These are phyloP conservation scores for Chaetodon auriga DNA, from an alignment of 2,113 vertebrate genomes.

Conservation along the genomic window DNA sequence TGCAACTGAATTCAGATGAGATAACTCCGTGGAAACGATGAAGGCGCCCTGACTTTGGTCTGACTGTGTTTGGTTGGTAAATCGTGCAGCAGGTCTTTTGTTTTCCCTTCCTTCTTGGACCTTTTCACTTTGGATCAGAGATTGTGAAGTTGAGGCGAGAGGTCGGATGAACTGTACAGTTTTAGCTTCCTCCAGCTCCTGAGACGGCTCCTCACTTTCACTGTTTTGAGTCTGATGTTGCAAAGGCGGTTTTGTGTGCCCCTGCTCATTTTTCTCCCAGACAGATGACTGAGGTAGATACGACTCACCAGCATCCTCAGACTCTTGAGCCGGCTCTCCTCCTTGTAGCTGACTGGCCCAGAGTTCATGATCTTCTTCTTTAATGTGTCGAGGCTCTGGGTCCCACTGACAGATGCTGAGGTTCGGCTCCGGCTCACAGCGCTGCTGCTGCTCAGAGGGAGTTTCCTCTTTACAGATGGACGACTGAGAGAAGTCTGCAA, in stretches of 20 bases:
- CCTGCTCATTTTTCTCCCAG: slow-evolving; percentile 31
- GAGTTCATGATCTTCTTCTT: slow-evolving; percentile 63
- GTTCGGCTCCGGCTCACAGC: slow-evolving; percentile 17
- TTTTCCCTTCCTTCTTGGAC: not conserved
- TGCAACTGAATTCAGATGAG: not conserved
- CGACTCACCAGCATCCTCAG: not conserved
- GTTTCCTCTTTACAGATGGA: slow-evolving; percentile 48
- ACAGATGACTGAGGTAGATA: slow-evolving; percentile 12
- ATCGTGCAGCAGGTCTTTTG: slow-evolving; percentile 10
- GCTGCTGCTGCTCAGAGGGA: not conserved
- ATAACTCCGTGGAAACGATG: not conserved
- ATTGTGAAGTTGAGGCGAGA: slow-evolving; percentile 11
- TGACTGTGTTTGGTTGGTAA: not conserved
- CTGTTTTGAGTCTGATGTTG: slow-evolving; percentile 25
- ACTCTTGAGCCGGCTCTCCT: slow-evolving; percentile 7
- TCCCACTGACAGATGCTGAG: not conserved
- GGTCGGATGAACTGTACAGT: not conserved
- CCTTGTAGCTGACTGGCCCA: slow-evolving; percentile 44
- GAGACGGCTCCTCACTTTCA: slow-evolving; percentile 28
- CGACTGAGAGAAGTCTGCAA: slow-evolving; percentile 29
- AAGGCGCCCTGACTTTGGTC: not conserved
- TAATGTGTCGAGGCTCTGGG: slow-evolving; percentile 51
- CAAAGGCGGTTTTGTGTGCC: slow-evolving; percentile 15
- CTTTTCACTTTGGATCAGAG: not conserved
- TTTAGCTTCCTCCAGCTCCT: slow-evolving; percentile 19